A percentile compares a stretch with the other conserved stretches of the same genome.
Conservation (phyloP, 2,113 vertebrate genomes). For the Acinonyx jubatus region DNA sequence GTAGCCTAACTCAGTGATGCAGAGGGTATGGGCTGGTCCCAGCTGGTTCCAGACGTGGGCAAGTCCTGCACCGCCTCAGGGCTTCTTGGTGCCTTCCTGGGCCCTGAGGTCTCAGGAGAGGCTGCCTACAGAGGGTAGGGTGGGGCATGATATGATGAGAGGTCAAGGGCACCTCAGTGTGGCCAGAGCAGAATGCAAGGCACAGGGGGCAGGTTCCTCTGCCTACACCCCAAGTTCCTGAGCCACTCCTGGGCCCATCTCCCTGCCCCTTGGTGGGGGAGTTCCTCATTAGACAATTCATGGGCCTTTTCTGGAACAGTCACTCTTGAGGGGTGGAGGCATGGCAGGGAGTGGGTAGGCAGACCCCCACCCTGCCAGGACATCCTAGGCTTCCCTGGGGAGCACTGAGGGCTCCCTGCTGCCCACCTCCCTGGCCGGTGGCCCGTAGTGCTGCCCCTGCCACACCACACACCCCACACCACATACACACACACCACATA, state of each 20-base stretch:
- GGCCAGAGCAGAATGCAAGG: neutral
- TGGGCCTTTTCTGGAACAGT: neutral
- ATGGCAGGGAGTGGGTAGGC: no score
- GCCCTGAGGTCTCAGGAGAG: neutral
- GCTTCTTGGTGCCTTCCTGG: neutral
- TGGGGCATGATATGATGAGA: neutral
- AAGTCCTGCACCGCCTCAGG: neutral
- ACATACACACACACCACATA: neutral
- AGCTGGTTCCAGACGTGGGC: neutral
- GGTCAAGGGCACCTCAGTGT: neutral
- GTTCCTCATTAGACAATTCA: neutral
- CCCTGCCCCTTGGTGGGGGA: neutral
- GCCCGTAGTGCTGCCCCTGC: neutral
- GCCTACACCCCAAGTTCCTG: neutral
- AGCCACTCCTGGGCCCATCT: neutral
- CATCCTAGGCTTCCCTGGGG: neutral
- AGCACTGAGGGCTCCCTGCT: neutral
- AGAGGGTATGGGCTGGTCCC: no score
- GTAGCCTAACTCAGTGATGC: neutral
- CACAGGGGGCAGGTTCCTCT: rapidly evolving
- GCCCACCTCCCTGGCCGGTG: neutral
- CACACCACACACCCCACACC: neutral
- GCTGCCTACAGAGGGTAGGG: neutral
- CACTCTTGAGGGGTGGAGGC: neutral
- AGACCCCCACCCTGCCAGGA: no score